These are phyloP conservation scores for Metridium senile DNA, from an alignment of 92 coral and sea anemone species.

Conservation along the genomic window DNA sequence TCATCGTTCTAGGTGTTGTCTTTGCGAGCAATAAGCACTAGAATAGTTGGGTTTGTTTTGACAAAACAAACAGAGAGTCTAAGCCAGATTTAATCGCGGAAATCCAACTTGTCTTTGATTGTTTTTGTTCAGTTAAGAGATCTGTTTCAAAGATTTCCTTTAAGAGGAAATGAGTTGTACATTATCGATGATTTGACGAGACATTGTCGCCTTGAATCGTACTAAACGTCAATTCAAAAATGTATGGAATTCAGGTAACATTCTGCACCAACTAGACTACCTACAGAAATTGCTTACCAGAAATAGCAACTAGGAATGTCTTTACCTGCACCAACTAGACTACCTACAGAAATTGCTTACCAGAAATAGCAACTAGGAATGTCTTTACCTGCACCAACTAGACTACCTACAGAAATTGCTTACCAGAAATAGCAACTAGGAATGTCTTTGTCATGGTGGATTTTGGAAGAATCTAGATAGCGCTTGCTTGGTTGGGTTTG, in stretches of 20 bases:
- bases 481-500: neutral
- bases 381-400: too few relatives aligned
- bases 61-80: conserved; percentile 1
- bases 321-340: too few relatives aligned
- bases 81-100: conserved; percentile 9
- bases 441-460: neutral
- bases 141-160: conserved; percentile 35
- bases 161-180: conserved; percentile 28
- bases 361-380: too few relatives aligned
- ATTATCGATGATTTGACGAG: conserved; percentile 32
- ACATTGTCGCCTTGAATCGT: conserved; percentile 14
- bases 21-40: neutral
- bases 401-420: too few relatives aligned
- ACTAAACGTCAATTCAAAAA: conserved; percentile 14
- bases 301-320: too few relatives aligned
- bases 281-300: too few relatives aligned
- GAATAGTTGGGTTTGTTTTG: conserved; percentile 3
- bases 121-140: conserved; percentile 3
- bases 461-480: neutral
- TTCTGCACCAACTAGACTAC: too few relatives aligned
- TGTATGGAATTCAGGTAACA: conserved; percentile 19
- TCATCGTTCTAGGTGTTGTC: neutral
- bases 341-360: too few relatives aligned
- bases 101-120: neutral
- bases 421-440: neutral